Conservation (phyloP, 1,140 invertebrate genomes). For the Philopotamus ludificatus region DNA sequence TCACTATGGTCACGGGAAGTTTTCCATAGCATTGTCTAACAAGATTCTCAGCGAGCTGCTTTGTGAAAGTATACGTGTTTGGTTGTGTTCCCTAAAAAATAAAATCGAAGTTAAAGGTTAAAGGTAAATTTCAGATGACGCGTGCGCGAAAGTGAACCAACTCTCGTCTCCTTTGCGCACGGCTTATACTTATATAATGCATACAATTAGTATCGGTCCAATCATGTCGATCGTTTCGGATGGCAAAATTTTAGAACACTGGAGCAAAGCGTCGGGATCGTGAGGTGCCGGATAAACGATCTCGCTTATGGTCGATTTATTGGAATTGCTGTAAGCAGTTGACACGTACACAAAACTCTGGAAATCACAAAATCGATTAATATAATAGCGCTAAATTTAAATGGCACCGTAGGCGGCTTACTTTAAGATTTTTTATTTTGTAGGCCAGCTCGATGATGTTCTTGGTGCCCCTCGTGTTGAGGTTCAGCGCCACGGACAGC, state of each 20-base stretch:
- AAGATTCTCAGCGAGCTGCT: conserved; percentile 79
- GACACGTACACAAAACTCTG: conserved; percentile 82
- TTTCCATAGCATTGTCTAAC: conserved; percentile 60
- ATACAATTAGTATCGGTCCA: no score
- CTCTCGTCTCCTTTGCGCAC: no score
- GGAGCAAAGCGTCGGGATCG: conserved; percentile 62
- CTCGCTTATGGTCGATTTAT: conserved; percentile 68
- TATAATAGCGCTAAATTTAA: background rate
- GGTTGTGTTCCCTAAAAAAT: conserved; percentile 68
- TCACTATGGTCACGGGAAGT: conserved; percentile 83
- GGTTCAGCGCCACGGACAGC: conserved; percentile 62
- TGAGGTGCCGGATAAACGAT: conserved; percentile 68
- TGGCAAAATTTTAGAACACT: conserved; percentile 61
- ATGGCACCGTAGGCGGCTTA: conserved; percentile 45
- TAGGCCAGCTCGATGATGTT: conserved; percentile 59
- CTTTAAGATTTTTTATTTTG: conserved; percentile 71
- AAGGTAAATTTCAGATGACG: no score
- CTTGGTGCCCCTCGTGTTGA: conserved; percentile 65
- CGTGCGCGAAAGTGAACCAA: no score
- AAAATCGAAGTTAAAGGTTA: no score
- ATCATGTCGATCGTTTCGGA: no score
- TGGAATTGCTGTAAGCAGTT: conserved; percentile 84
- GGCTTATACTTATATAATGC: no score
- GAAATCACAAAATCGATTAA: conserved; percentile 27
- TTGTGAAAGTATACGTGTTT: conserved; percentile 87